Base-by-base conservation (phyloP, 2,797 vertebrate species). In the Pseudocheirus occidentalis region DNA sequence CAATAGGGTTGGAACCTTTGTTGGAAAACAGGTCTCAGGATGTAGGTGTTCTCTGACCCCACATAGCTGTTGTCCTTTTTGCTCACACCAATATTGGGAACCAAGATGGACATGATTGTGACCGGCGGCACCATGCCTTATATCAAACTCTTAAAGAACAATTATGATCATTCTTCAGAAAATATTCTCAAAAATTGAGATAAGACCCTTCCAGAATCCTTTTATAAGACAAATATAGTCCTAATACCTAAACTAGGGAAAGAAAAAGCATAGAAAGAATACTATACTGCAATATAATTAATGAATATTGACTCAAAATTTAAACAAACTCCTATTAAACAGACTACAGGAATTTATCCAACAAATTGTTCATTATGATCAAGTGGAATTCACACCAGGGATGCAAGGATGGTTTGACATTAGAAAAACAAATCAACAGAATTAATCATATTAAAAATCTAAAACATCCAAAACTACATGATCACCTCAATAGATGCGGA, bases 1-100 rank as follows among this genome's bases (percentile, higher is more conserved):
- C 99, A 99, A 2, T 99, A 98, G 0, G 99, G 97, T 91, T 99
- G 99, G 97, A 99, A 99, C 97, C 99, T 99, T 54, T 54, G 53
- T 12, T 54, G 53, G 53, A 54, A 54, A 10, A 54, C 12, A 11
- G 53, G 53, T 54, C 52, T 46, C 52, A 52, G 3, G 52, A 52
- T 52, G 52, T 52, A 52, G 52, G 52, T 52, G 52, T 52, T 52
- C 52, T 52, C 52, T 52, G 52, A 52, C 52, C 52, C 52, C 52
- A 52, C 6, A 5, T 4, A 5, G 52, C 52, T 52, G 4, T 52
- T 52, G 3, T 52, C 52, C 52, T 52, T 52, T 52, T 52, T 52
- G 52, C 52, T 52, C 52, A 52, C 52, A 52, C 52, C 52, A 52
- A 52, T 52, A 52, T 5, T 52, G 52, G 52, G 52, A 52, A 52